Conservation (phyloP, 2,888 invertebrate species). For the Stenodema calcarata region DNA sequence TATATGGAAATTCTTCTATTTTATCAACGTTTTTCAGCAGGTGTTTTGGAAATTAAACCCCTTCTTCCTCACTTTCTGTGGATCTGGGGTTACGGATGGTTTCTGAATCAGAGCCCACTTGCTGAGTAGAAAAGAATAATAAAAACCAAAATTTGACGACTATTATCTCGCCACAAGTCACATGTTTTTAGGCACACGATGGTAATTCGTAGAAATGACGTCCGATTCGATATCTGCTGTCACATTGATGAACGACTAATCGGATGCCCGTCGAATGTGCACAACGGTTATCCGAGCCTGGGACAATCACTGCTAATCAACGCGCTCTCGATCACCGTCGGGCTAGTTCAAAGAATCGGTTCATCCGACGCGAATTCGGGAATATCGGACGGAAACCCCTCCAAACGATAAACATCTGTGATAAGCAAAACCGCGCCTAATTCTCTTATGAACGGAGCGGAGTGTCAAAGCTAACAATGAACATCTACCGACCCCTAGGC, state of each 20-base stretch:
- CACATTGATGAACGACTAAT: background rate
- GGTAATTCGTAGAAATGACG: too few relatives aligned
- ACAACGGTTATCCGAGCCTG: background rate
- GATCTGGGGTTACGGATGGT: too few relatives aligned
- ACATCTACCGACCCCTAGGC: background rate
- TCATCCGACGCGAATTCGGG: background rate
- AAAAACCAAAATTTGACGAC: too few relatives aligned
- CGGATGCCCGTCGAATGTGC: background rate
- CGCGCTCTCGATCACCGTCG: background rate
- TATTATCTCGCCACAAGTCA: too few relatives aligned
- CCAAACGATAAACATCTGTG: constrained; percentile 26
- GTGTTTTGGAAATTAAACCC: too few relatives aligned
- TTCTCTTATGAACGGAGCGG: constrained; percentile 32
- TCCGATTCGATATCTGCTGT: too few relatives aligned
- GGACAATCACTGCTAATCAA: background rate
- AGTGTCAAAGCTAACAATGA: constrained; percentile 29
- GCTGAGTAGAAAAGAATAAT: too few relatives aligned
- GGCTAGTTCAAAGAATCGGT: background rate
- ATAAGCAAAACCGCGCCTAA: constrained; percentile 41
- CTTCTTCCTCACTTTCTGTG: too few relatives aligned
- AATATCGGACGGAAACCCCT: background rate
- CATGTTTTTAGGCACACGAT: too few relatives aligned
- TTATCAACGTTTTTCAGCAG: too few relatives aligned
- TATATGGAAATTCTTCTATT: too few relatives aligned
- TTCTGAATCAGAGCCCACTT: too few relatives aligned